Evolutionary conservation across 2,113 vertebrate species (phyloP).

Genomic region (Grammomys dolichurus): DNA sequence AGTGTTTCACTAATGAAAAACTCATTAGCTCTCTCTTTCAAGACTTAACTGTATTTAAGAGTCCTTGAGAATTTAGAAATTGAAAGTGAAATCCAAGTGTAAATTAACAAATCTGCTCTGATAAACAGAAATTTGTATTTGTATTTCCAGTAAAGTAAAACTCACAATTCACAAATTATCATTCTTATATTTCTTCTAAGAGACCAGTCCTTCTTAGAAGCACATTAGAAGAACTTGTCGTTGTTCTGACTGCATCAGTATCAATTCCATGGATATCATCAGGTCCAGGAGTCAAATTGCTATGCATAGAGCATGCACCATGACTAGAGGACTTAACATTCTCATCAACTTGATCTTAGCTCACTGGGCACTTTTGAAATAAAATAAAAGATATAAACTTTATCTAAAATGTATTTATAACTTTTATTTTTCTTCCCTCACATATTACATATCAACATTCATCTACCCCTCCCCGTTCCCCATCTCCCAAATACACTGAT

Average conservation of each 20-base stretch:
- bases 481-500: not conserved
- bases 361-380: not conserved
- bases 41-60: not conserved
- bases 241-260: not conserved
- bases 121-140: not conserved
- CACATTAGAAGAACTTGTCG: not conserved
- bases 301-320: not conserved
- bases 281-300: not conserved
- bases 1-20: slow-evolving; percentile 4
- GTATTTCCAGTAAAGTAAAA: not conserved
- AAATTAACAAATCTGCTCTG: not conserved
- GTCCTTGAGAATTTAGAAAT: not conserved
- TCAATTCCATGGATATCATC: not conserved
- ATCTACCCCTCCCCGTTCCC: not conserved
- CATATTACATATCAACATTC: not conserved
- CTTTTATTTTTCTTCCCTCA: not conserved
- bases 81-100: not conserved
- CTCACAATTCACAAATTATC: not conserved
- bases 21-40: slow-evolving; percentile 2
- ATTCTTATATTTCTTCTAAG: not conserved
- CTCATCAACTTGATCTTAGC: not conserved
- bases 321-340: not conserved
- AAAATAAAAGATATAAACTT: not conserved
- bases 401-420: not conserved
- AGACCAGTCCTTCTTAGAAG: not conserved